A percentile compares a stretch with the other conserved stretches of the same genome.
These are phyloP conservation scores for Mizuhopecten yessoensis DNA, from an alignment of 1,140 invertebrate genomes.

Conservation along the genomic window DNA sequence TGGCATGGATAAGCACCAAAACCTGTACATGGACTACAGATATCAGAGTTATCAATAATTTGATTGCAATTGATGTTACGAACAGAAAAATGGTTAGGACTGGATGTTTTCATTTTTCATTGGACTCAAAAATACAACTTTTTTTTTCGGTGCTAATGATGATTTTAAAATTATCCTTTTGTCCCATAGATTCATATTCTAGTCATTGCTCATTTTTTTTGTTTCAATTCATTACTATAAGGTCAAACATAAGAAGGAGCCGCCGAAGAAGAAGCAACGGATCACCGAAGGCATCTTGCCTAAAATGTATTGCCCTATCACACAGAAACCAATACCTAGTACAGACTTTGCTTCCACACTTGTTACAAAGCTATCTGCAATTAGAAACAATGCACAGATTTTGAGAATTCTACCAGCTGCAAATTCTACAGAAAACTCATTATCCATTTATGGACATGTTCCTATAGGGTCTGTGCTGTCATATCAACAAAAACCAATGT, in stretches of 20 bases:
- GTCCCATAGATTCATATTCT: too few species aligned
- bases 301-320: conserved; percentile 45
- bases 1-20: conserved; percentile 42
- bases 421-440: background rate
- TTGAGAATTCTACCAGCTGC: background rate
- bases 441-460: background rate
- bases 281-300: conserved; percentile 41
- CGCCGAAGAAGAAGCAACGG: background rate
- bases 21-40: conserved; percentile 13
- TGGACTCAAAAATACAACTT: background rate
- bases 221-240: too few species aligned
- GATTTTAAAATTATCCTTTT: too few species aligned
- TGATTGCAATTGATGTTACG: background rate
- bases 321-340: background rate
- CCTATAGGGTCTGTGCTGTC: conserved; percentile 4
- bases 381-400: background rate
- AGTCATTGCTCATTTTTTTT: too few species aligned
- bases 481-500: conserved; percentile 1
- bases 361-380: background rate
- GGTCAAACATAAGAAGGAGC: background rate
- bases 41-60: background rate
- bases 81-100: background rate
- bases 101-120: background rate
- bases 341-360: background rate
- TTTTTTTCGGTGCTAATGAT: too few species aligned